Base-by-base conservation (phyloP, 2,113 vertebrate species). In the Corythornis vintsioides region DNA sequence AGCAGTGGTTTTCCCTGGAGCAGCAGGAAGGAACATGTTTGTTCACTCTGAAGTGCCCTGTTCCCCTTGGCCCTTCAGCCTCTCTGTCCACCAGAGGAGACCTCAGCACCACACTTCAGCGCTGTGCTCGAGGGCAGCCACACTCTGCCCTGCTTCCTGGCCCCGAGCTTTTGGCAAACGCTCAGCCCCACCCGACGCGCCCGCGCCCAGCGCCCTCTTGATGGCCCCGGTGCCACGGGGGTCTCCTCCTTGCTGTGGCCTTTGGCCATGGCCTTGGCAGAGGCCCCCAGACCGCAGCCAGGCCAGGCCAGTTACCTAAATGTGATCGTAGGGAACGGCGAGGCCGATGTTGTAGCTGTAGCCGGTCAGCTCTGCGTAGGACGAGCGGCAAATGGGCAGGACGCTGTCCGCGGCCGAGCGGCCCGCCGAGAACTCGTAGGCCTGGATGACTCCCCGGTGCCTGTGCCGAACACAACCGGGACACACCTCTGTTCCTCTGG, bases 301-400 rank as follows among this genome's bases (percentile, higher is more conserved):
- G 5, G 73, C 5, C 2, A 38, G 55, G 45, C 1, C 10, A 56
- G 50, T 6, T 10, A 29, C 71, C 91, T 97, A 98, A 59, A 97
- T 55, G 47, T 29, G 69, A 91, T 99, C 98, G 1, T 98, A 98
- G 35, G 98, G 99, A 87, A 98, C 96, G 0, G 98, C 88, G 24
- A 99, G 98, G n/a, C 98, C 95, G 5, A 99, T 98, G 97, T 99
- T 99, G 93, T 99, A 99, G 98, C 95, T 99, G 96, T 98, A 98
- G 2, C 98, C 98, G 0, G 95, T 83, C 18, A 95, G 71, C 73
- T 98, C 96, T 0, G 76, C 94, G 64, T 98, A 98, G 94, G 98
- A 95, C 0, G 98, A 98, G 82, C 98, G 98, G 97, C 99, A 99
- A 95, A 99, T 98, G 33, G 99, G 98, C 11, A 99, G 97, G 19